Evolutionary conservation across 2,797 vertebrate species (phyloP), one percentile per base, ranked within the genome.

Genomic region (Simalia tracyae): DNA sequence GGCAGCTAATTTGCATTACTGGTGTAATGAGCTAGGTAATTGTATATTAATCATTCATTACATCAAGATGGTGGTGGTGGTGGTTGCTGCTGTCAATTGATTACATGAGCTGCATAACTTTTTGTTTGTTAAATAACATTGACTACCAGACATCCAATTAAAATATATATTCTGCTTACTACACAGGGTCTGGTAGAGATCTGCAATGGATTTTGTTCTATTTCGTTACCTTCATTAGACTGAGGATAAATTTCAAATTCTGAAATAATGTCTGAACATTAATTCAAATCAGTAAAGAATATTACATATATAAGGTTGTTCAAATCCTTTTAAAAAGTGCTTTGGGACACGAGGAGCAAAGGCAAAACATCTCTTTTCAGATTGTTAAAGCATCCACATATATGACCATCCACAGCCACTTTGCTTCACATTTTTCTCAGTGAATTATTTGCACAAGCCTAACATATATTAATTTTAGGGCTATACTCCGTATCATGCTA

Each of bases 1-100:
- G 15, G 85, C 46, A 93, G 56, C 59, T 92, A 88, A 94, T 94
- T 94, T 92, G 91, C 94, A 93, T 92, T 90, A 84, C 36, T 76
- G 64, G 60, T 60, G 50, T 84, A 90, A 91, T 91, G 84, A 91
- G 84, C 54, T 91, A 59, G 72, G 22, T 66, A 93, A 92, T 87
- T 81, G 84, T 66, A 50, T 84, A 91, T 28, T 91, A 86, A 54
- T 94, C 36, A 86, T 92, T 92, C 26, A 89, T 88, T 36, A 81
- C 81, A 63, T 88, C 46, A 66, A 17, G 12, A 42, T 42, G n/a
- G 36, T 54, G 5, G 60, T 84, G 24, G 60, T 84, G 24, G 42
- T 86, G 12, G 26, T 81, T 26, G 9, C 12, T 50, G 50, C 54
- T 72, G 36, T 54, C 91, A 91, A 81, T 63, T 91, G 84, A 68